Evolutionary conservation across 2,888 invertebrate genomes (phyloP).

Genomic region (Corythucha ciliata): DNA sequence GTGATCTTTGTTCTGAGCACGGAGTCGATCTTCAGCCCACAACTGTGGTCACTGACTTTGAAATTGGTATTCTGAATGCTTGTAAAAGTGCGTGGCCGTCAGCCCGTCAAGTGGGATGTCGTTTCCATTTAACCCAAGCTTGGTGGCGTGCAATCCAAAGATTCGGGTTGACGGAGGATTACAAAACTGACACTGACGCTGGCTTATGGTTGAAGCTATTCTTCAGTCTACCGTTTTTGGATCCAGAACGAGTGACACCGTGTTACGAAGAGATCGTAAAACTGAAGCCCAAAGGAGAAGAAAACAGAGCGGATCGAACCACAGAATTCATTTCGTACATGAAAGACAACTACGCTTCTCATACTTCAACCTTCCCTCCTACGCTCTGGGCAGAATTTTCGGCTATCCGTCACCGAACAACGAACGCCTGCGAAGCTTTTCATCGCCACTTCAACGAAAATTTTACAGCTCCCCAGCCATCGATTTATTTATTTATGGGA

Average conservation of each 20-base stretch:
- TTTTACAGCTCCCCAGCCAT: neutral
- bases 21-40: neutral
- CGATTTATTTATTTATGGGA: neutral
- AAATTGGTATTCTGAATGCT: neutral
- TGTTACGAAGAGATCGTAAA: too few relatives aligned
- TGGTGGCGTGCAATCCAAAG: slow-evolving; percentile 1
- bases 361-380: neutral
- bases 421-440: neutral
- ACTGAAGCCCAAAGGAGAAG: too few relatives aligned
- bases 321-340: too few relatives aligned
- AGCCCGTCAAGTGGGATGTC: neutral
- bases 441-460: neutral
- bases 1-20: neutral
- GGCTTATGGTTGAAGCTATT: neutral
- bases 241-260: too few relatives aligned
- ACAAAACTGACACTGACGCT: slow-evolving; percentile 1
- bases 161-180: neutral
- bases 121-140: slow-evolving; percentile 3
- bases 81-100: neutral
- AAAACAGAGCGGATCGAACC: too few relatives aligned
- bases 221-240: neutral
- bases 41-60: neutral
- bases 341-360: too few relatives aligned
- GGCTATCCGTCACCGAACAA: neutral
- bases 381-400: neutral